phyloP scores from a whole-genome alignment of 2,113 vertebrate genomes.

The Grallaria varia region DNA sequence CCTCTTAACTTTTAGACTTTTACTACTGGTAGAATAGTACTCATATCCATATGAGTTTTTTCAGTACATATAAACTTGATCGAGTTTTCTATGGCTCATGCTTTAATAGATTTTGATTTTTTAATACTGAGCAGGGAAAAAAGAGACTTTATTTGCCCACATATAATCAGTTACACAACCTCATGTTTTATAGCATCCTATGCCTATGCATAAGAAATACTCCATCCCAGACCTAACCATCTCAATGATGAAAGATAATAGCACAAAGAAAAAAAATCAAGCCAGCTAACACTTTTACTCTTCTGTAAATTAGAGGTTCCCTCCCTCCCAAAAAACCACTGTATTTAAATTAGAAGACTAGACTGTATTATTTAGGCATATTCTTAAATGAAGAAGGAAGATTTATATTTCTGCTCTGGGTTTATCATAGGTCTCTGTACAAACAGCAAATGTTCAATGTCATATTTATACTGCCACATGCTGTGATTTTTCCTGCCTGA shows the following conservation, averaged over 20 bases:
- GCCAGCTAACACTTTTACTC: not conserved
- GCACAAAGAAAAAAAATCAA: not conserved
- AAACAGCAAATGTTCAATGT: not conserved
- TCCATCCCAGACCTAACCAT: not conserved
- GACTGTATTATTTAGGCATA: not conserved
- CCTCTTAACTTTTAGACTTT: not conserved
- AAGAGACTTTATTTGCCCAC: not conserved
- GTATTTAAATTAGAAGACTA: not conserved
- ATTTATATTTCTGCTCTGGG: not conserved
- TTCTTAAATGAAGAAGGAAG: not conserved
- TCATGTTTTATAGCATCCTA: not conserved
- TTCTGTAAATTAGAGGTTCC: not conserved
- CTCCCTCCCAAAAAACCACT: not conserved
- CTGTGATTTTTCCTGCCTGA: constrained; percentile 5
- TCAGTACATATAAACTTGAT: not conserved
- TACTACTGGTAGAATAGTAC: not conserved
- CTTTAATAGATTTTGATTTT: not conserved
- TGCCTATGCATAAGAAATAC: not conserved
- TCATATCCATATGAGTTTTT: not conserved
- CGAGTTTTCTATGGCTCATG: not conserved
- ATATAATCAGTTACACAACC: not conserved
- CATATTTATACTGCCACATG: not conserved
- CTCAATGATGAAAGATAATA: not conserved
- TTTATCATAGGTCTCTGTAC: not conserved
- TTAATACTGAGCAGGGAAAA: not conserved